Base-by-base conservation (phyloP, 2,113 vertebrate genomes). In the Macrotus californicus region DNA sequence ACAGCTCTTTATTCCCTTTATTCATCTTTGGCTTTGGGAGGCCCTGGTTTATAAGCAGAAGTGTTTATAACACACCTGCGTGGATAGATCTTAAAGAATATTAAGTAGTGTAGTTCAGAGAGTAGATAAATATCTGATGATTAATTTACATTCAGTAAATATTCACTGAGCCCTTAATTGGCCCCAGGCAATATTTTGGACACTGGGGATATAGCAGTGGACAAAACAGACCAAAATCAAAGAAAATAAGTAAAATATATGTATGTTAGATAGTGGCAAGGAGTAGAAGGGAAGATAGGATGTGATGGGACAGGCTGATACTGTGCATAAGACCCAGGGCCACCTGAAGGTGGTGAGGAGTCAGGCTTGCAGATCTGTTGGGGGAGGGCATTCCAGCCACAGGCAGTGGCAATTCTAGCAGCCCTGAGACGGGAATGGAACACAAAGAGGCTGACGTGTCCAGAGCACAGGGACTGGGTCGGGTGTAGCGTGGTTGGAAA, bases 381-480 rank as follows among this genome's bases (percentile, higher is more conserved):
- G 75, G 43, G 66, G 64, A 46, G 59, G 41, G 34, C 64, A 19
- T 76, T 75, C 13, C 46, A 41, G 15, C 43, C 26, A 66, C 16
- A 64, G 61, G 12, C 26, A n/a, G 8, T 26, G 13, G 24, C 31
- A 46, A 7, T 72, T n/a, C 26, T 59, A 7, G 7, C 1, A 70
- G n/a, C 26, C 61, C 80, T 3, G 24, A 41, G 50, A 26, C 1
- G 50, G 13, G 19, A n/a, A 4, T 18, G 34, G 34, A 76, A 19
- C 19, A 41, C 24, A 9, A 4, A 41, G 79, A 22, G 21, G 48
- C 69, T 0, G 0, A 16, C 9, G 21, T 1, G 0, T 72, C 39
- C 41, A n/a, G 50, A 67, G 21, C 61, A 52, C 19, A 61, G 72
- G 61, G 34, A 5, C 41, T n/a, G 26, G 29, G 4, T 31, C 14